phyloP scores from a whole-genome alignment of 2,797 vertebrate species.

The Chloroceryle amazona region DNA sequence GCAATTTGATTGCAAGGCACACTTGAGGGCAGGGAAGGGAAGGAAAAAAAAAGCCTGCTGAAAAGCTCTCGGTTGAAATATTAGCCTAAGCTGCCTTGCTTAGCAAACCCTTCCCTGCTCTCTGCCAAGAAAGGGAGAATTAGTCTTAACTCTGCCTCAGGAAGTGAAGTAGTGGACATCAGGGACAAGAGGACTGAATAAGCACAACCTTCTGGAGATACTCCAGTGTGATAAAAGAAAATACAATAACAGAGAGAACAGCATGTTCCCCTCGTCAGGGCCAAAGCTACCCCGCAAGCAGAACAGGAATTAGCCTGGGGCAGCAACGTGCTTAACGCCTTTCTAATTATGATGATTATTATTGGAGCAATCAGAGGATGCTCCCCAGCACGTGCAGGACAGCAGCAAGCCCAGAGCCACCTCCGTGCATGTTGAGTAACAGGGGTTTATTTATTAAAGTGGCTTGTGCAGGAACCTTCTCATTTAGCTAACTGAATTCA shows the following conservation, averaged over 20 bases:
- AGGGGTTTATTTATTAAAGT: background rate
- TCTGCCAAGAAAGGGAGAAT: background rate
- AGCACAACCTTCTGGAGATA: background rate
- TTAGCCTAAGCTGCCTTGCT: background rate
- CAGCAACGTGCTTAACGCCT: background rate
- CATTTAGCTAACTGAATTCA: background rate
- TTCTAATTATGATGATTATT: background rate
- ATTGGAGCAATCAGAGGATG: background rate
- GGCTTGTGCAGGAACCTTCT: background rate
- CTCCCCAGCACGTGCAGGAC: background rate
- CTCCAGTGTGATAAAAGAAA: background rate
- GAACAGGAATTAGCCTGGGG: background rate
- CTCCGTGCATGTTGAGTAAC: rapidly evolving
- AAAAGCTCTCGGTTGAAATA: background rate
- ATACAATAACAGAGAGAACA: background rate
- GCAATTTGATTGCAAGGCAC: background rate
- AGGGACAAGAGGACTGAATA: background rate
- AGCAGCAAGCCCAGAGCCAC: background rate
- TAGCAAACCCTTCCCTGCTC: background rate
- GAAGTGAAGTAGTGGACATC: background rate
- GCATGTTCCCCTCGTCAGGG: background rate
- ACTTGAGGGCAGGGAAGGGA: rapidly evolving
- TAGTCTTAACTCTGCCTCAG: background rate
- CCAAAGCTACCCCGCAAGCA: background rate
- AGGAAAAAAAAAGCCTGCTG: rapidly evolving